Evolutionary conservation across 1,140 invertebrate species (phyloP).

Genomic region (Halesus radiatus): DNA sequence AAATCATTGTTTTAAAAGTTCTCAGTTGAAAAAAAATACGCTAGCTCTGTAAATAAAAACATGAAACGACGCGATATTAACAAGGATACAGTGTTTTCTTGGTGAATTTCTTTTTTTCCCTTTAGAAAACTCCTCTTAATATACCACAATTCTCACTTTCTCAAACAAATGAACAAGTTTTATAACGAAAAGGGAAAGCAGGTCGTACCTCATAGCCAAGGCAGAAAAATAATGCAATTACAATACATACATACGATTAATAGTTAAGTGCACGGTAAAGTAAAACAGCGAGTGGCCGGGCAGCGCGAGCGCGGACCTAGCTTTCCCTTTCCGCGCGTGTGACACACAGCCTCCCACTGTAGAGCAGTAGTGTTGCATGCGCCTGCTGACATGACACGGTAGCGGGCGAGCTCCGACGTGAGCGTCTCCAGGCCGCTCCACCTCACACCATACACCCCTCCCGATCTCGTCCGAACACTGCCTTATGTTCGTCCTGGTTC

Average conservation of each 20-base stretch:
- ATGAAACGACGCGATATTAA: not conserved
- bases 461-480: slow-evolving; percentile 2
- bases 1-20: too few relatives aligned
- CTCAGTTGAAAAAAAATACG: not conserved
- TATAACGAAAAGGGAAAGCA: not conserved
- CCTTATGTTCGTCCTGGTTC: slow-evolving; percentile 24
- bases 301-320: too few relatives aligned
- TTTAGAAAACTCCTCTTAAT: not conserved
- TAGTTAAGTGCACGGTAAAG: too few relatives aligned
- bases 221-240: too few relatives aligned
- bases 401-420: slow-evolving; percentile 36
- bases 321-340: slow-evolving; percentile 45
- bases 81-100: not conserved
- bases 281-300: too few relatives aligned
- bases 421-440: slow-evolving; percentile 17
- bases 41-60: not conserved
- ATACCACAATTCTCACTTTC: slow-evolving; percentile 20
- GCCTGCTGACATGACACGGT: slow-evolving; percentile 46
- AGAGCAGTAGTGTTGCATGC: slow-evolving; percentile 52
- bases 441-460: slow-evolving; percentile 4
- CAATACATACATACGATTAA: too few relatives aligned
- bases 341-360: slow-evolving; percentile 29
- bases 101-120: slow-evolving; percentile 11
- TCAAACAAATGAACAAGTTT: not conserved
- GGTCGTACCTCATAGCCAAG: not conserved